Conservation (phyloP, 2,888 invertebrate species). For the Napeogenes sylphis region DNA sequence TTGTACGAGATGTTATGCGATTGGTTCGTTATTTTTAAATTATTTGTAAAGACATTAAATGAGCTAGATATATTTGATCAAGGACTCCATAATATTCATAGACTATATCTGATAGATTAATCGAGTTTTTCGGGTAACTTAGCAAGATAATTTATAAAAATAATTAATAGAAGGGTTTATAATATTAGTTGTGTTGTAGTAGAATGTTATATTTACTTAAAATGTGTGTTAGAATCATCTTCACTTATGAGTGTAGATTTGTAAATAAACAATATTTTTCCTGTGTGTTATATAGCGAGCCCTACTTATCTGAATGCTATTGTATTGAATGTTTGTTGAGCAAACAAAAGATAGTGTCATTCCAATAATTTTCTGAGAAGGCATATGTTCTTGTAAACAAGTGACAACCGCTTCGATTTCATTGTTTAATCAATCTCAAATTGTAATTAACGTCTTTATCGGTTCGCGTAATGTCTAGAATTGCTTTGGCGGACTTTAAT, state of each 20-base stretch:
- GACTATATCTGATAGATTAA: no score
- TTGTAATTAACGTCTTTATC: no score
- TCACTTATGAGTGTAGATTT: no score
- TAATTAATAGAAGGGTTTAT: no score
- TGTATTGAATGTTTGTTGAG: conserved; percentile 24
- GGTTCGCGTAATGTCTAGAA: no score
- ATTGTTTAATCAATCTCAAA: not conserved
- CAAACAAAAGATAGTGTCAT: conserved; percentile 24
- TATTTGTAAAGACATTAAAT: not conserved
- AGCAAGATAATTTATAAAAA: no score
- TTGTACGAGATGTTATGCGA: not conserved
- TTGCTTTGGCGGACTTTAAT: no score
- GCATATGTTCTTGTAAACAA: conserved; percentile 11
- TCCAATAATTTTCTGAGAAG: conserved; percentile 18
- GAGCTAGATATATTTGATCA: not conserved
- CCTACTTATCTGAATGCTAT: conserved; percentile 16
- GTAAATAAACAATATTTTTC: not conserved
- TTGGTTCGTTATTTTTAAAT: not conserved
- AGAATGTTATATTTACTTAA: no score
- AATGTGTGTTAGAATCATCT: no score
- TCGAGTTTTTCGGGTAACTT: no score
- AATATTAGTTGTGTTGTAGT: no score
- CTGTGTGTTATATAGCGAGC: conserved; percentile 12
- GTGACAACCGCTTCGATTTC: not conserved
- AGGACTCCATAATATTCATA: no score